phyloP scores from a whole-genome alignment of 2,113 vertebrate species.

The Polyodon spathula region DNA sequence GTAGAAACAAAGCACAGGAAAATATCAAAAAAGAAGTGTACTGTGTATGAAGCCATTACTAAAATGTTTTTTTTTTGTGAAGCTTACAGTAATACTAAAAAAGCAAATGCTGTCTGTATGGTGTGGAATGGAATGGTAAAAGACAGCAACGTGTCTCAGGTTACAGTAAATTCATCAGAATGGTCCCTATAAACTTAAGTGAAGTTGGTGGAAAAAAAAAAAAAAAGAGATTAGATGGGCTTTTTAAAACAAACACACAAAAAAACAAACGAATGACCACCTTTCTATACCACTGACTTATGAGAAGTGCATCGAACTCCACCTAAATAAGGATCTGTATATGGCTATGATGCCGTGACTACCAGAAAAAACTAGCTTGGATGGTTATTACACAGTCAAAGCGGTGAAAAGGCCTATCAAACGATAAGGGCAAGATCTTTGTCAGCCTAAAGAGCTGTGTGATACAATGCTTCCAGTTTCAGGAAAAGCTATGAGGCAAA shows the following conservation, averaged over 20 bases:
- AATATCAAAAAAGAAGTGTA: background rate
- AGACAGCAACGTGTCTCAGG: background rate
- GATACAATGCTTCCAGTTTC: too few species aligned
- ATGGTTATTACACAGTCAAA: too few species aligned
- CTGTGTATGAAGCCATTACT: too few species aligned
- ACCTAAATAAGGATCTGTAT: background rate
- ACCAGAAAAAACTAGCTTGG: too few species aligned
- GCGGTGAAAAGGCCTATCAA: too few species aligned
- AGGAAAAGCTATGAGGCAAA: too few species aligned
- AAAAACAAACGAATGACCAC: too few species aligned
- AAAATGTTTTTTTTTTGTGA: constrained; percentile 26
- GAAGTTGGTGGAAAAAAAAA: background rate
- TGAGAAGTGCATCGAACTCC: background rate
- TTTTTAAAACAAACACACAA: background rate
- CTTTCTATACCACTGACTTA: background rate
- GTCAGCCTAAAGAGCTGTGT: too few species aligned
- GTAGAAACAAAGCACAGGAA: constrained; percentile 23
- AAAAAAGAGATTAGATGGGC: background rate
- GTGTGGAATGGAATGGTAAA: constrained; percentile 11
- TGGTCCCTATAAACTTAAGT: background rate
- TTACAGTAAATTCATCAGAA: background rate
- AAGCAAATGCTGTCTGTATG: constrained; percentile 13
- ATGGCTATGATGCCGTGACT: too few species aligned
- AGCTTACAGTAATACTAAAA: background rate
- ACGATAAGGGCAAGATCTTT: too few species aligned